Evolutionary conservation across 2,797 vertebrate species (phyloP).

Genomic region (Myotis myotis): DNA sequence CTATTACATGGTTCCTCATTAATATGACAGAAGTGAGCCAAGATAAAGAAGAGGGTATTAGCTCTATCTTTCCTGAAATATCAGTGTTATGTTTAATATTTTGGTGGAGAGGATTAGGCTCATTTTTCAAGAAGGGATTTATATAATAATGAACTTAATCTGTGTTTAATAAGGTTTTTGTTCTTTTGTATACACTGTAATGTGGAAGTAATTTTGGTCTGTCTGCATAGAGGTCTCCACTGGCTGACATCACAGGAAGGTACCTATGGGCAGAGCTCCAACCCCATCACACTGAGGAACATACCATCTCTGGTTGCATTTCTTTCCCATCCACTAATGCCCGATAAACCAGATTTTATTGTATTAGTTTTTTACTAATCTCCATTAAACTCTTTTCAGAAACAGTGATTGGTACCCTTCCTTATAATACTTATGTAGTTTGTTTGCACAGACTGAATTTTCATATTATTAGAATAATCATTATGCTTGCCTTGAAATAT

Average conservation of each 20-base stretch:
- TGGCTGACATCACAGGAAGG: slow-evolving; percentile 36
- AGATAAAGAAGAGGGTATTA: slow-evolving; percentile 62
- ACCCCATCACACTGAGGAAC: slow-evolving; percentile 13
- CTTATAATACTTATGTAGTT: not conserved
- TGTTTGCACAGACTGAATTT: not conserved
- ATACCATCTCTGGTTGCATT: not conserved
- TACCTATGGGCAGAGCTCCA: slow-evolving; percentile 22
- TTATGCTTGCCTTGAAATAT: not conserved
- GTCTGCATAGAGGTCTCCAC: slow-evolving; percentile 57
- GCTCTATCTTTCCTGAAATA: slow-evolving; percentile 60
- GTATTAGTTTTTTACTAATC: slow-evolving; percentile 58
- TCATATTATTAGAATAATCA: not conserved
- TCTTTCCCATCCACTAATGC: slow-evolving; percentile 31
- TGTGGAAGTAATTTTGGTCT: slow-evolving; percentile 75
- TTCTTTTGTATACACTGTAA: slow-evolving; percentile 72
- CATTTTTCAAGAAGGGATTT: slow-evolving; percentile 71
- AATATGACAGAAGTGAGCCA: slow-evolving; percentile 51
- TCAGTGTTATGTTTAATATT: slow-evolving; percentile 69
- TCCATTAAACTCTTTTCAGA: slow-evolving; percentile 54
- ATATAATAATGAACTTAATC: slow-evolving; percentile 75
- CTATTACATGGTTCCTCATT: slow-evolving; percentile 61
- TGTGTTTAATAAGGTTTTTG: slow-evolving; percentile 78
- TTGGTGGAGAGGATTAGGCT: slow-evolving; percentile 67
- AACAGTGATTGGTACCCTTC: not conserved
- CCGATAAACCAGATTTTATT: slow-evolving; percentile 56